Evolutionary conservation across 1,140 invertebrate genomes (phyloP).

Genomic region (Octopus bimaculoides): DNA sequence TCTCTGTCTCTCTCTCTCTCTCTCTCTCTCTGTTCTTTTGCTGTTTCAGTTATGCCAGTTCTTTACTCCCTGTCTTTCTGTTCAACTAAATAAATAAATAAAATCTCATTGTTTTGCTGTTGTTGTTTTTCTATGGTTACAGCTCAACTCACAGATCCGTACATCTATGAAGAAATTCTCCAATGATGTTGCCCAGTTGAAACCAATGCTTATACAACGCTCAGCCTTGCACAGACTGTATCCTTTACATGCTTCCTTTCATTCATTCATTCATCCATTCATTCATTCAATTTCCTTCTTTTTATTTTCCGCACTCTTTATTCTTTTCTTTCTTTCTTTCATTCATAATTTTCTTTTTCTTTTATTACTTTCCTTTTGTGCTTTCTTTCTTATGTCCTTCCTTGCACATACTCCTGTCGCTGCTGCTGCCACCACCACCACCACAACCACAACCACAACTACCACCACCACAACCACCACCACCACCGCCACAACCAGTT

Average conservation of each 20-base stretch:
- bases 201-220: constrained; percentile 43
- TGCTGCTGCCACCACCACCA: too few relatives aligned
- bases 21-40: too few relatives aligned
- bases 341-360: not conserved
- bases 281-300: not conserved
- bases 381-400: not conserved
- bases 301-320: not conserved
- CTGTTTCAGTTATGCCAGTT: too few relatives aligned
- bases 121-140: constrained; percentile 23
- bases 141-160: constrained; percentile 46
- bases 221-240: constrained; percentile 52
- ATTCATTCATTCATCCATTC: not conserved
- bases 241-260: constrained; percentile 30
- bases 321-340: not conserved
- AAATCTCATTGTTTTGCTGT: too few relatives aligned
- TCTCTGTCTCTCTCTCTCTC: too few relatives aligned
- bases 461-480: too few relatives aligned
- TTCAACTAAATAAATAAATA: too few relatives aligned
- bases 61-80: too few relatives aligned
- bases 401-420: not conserved
- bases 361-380: not conserved
- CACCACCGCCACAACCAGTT: too few relatives aligned
- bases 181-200: constrained; percentile 43
- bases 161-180: constrained; percentile 46
- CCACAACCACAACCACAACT: too few relatives aligned